These are phyloP conservation scores for Apis florea DNA, from an alignment of 1,140 invertebrate genomes.

Conservation along the genomic window DNA sequence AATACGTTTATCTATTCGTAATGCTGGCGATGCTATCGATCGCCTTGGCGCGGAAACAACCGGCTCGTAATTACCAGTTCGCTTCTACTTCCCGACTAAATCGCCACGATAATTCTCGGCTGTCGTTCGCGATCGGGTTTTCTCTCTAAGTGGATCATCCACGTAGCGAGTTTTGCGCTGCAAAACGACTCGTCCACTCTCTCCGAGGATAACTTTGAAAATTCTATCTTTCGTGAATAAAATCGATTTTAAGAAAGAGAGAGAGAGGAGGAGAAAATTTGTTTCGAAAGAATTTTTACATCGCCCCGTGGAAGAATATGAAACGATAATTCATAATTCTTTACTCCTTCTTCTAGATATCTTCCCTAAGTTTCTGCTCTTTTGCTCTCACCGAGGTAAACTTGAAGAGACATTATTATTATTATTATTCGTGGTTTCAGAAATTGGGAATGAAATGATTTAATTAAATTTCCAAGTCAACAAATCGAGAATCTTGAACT, in stretches of 20 bases:
- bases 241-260: no score
- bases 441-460: no score
- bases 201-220: background rate
- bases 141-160: constrained; percentile 18
- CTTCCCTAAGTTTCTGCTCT: background rate
- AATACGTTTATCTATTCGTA: constrained; percentile 41
- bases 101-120: constrained; percentile 38
- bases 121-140: constrained; percentile 18
- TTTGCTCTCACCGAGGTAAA: no score
- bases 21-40: constrained; percentile 28
- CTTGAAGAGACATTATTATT: background rate
- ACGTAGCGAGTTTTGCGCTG: constrained; percentile 3
- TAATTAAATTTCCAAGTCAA: background rate
- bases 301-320: no score
- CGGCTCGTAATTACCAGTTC: constrained; percentile 35
- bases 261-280: no score
- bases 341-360: no score
- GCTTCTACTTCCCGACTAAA: constrained; percentile 23
- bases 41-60: constrained; percentile 1
- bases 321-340: no score
- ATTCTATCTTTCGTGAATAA: no score
- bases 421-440: no score
- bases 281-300: no score
- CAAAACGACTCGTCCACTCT: background rate
- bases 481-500: background rate